Percentiles rank a stretch among this genome's conserved stretches.
Evolutionary conservation across 2,113 vertebrate species (phyloP).

Genomic region (Rhegmatorhina hoffmannsi): DNA sequence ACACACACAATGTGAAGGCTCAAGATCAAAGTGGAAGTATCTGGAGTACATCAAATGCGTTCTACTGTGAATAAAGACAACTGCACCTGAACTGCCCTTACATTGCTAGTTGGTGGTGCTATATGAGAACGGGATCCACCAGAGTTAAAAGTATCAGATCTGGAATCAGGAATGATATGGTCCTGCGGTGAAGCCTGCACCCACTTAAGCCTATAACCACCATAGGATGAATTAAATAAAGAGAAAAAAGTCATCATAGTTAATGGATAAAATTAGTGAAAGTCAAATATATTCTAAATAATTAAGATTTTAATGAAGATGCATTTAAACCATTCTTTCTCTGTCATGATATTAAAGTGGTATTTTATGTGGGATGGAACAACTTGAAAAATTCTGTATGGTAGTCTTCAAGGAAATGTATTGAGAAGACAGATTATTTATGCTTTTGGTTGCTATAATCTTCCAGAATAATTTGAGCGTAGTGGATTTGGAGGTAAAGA

Average conservation of each 20-base stretch:
- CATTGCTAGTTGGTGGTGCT: neutral
- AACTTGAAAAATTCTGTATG: neutral
- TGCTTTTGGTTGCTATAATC: neutral
- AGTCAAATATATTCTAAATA: neutral
- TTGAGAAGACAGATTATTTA: neutral
- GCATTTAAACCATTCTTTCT: neutral
- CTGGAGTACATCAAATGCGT: neutral
- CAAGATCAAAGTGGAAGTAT: neutral
- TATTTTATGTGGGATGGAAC: neutral
- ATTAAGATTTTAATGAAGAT: neutral
- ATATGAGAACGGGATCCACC: neutral
- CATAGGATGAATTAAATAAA: neutral
- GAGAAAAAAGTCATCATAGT: neutral
- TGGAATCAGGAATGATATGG: neutral
- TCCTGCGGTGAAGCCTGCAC: neutral
- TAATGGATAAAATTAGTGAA: neutral
- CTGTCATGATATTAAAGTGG: neutral
- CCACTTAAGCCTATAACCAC: neutral
- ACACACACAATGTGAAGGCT: neutral
- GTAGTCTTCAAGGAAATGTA: neutral
- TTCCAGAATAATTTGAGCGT: neutral
- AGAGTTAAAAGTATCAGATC: neutral
- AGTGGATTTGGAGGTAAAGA: neutral
- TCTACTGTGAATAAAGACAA: neutral
- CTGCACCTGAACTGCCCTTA: neutral